phyloP scores from a whole-genome alignment of 2,888 invertebrate species.

The Thyatira batis region DNA sequence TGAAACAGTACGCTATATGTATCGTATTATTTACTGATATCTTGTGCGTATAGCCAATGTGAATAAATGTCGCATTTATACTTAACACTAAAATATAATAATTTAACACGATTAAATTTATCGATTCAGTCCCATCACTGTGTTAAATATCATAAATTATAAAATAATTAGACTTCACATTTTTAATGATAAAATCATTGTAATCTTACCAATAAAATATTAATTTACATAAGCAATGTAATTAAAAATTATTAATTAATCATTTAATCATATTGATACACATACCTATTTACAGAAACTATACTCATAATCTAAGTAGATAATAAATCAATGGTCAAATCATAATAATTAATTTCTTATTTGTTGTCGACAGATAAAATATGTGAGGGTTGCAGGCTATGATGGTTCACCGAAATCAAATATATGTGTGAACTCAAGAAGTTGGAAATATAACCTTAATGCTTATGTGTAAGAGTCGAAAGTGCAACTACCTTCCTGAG shows the following conservation, averaged over 20 bases:
- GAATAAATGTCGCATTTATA: conserved; percentile 21
- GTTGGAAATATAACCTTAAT: conserved; percentile 15
- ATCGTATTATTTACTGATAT: conserved; percentile 32
- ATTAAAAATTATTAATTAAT: conserved; percentile 17
- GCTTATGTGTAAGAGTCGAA: conserved; percentile 22
- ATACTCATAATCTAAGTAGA: background rate
- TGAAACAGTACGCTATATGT: conserved; percentile 18
- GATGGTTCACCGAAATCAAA: conserved; percentile 1
- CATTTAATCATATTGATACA: conserved; percentile 25
- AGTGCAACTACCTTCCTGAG: conserved; percentile 85
- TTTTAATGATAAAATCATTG: conserved; percentile 20
- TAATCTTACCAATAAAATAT: conserved; percentile 6
- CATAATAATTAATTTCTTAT: conserved; percentile 1
- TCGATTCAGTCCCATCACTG: conserved; percentile 57
- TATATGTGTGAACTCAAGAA: conserved; percentile 7
- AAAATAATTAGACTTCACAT: conserved; percentile 25
- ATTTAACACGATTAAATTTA: conserved; percentile 48
- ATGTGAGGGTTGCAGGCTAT: conserved; percentile 1
- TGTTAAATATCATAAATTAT: conserved; percentile 41
- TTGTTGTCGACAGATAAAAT: conserved; percentile 5
- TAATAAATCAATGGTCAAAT: conserved; percentile 3
- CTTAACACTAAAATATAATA: conserved; percentile 33
- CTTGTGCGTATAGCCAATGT: conserved; percentile 34
- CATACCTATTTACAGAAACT: conserved; percentile 26
- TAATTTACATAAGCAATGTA: conserved; percentile 5